phyloP scores from a whole-genome alignment of 2,113 vertebrate genomes.

The Hirundichthys speculiger region DNA sequence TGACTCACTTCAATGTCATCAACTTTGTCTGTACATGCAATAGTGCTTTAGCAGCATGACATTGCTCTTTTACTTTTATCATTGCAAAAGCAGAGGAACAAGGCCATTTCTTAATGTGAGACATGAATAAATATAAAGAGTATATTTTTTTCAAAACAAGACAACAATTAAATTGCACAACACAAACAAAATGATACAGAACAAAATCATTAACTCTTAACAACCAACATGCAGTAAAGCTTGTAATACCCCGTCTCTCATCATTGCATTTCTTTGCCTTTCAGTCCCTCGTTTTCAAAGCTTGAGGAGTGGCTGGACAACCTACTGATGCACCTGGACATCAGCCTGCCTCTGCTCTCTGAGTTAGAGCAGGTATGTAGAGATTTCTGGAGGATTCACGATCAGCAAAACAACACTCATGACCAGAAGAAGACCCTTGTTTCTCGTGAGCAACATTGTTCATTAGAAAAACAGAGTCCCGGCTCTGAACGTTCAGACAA shows the following conservation, averaged over 20 bases:
- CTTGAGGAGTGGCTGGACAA: constrained; percentile 92
- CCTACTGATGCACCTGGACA: constrained; percentile 89
- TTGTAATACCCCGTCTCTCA: not conserved
- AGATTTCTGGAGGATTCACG: constrained; percentile 85
- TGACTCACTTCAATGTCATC: no score
- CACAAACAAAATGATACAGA: no score
- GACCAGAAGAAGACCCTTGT: constrained; percentile 43
- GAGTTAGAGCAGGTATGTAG: constrained; percentile 88
- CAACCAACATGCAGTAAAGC: no score
- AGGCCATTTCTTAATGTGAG: no score
- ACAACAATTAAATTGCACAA: no score
- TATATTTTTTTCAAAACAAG: no score
- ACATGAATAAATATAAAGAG: no score
- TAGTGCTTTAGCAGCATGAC: no score
- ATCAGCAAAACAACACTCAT: constrained; percentile 59
- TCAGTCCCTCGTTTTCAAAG: constrained; percentile 83
- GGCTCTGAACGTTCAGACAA: not conserved
- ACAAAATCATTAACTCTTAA: no score
- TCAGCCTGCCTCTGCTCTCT: constrained; percentile 85
- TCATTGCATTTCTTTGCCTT: constrained; percentile 6
- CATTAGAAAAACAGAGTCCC: not conserved
- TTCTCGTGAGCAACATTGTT: constrained; percentile 38
- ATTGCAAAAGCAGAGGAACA: no score
- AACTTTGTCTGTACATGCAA: no score
- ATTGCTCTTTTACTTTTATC: no score